Evolutionary conservation across 2,797 vertebrate genomes (phyloP).

Genomic region (Chanos chanos): DNA sequence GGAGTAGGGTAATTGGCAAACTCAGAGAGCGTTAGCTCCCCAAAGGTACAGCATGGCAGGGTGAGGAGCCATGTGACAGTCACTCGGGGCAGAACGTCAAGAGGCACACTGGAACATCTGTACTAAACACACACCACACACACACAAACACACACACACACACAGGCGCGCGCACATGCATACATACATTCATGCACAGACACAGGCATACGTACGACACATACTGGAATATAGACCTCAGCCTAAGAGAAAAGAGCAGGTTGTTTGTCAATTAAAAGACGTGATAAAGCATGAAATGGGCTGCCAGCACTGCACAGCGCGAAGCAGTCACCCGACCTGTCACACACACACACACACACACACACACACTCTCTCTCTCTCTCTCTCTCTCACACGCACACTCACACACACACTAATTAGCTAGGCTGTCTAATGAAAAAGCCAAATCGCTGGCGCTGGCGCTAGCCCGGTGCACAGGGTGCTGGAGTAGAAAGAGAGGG

Average conservation of each 20-base stretch:
- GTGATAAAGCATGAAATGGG: conserved; percentile 85
- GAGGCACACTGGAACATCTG: conserved; percentile 56
- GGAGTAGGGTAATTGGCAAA: conserved; percentile 50
- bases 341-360: conserved; percentile 75
- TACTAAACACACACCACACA: conserved; percentile 42
- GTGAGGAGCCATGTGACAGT: conserved; percentile 65
- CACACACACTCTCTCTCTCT: conserved; percentile 71
- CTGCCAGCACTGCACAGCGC: conserved; percentile 73
- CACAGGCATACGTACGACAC: conserved; percentile 1
- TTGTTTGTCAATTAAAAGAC: conserved; percentile 85
- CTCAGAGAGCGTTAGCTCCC: conserved; percentile 43
- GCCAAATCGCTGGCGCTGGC: conserved; percentile 65
- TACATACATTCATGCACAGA: too few species aligned
- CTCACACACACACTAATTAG: conserved; percentile 80
- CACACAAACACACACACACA: conserved; percentile 14
- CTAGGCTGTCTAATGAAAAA: conserved; percentile 76
- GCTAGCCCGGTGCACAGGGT: conserved; percentile 50
- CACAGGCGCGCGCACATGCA: conserved; percentile 1
- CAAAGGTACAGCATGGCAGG: conserved; percentile 49
- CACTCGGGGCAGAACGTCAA: conserved; percentile 61
- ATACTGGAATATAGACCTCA: conserved; percentile 75
- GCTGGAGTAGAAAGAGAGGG: conserved; percentile 11
- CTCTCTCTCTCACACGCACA: conserved; percentile 74
- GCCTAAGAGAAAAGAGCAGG: conserved; percentile 81
- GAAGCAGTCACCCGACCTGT: conserved; percentile 65